Conservation (phyloP, 2,797 vertebrate species). For the Coregonus sp. region DNA sequence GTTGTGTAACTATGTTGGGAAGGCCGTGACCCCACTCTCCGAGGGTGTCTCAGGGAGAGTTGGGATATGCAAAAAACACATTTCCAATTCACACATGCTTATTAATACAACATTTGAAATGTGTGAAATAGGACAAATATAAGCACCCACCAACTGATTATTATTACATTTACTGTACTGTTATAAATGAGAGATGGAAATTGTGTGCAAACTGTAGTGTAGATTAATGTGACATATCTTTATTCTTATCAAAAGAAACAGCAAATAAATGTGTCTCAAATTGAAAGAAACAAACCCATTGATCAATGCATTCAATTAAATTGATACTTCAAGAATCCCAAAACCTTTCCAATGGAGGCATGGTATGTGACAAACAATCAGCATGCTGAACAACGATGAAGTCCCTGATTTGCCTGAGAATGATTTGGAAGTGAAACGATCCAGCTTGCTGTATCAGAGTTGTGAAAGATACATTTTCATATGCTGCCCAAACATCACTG, state of each 20-base stretch:
- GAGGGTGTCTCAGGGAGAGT: no score
- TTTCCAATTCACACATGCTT: no score
- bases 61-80: no score
- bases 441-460: constrained; percentile 1
- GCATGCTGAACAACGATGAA: neutral
- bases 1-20: constrained; percentile 2
- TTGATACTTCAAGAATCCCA: neutral
- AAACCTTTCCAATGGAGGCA: neutral
- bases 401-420: constrained; percentile 17
- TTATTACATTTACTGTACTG: no score
- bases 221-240: neutral
- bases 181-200: no score
- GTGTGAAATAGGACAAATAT: no score
- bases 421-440: constrained; percentile 35
- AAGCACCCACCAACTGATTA: no score
- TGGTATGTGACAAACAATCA: neutral
- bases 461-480: neutral
- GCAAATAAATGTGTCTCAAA: neutral
- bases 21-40: neutral
- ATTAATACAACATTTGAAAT: no score
- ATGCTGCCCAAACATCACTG: neutral
- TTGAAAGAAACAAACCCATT: neutral
- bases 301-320: neutral
- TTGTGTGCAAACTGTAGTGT: neutral
- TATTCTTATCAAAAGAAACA: neutral